A percentile compares a stretch with the other conserved stretches of the same genome.
phyloP scores from a whole-genome alignment of 2,113 vertebrate species.

The Atherinomorus stipes region DNA sequence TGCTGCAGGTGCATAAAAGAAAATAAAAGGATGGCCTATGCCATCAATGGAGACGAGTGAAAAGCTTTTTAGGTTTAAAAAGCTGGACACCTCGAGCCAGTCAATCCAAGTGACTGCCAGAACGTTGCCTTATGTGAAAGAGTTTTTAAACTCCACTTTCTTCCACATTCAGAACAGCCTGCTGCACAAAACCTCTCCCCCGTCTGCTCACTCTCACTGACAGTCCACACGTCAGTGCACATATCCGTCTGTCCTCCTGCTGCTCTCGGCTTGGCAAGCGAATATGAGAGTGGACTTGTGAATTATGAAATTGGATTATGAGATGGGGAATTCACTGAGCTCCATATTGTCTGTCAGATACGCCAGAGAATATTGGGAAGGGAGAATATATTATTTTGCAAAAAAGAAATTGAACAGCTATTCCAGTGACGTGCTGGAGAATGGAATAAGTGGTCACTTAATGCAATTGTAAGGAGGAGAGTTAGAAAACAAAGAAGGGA shows the following conservation, averaged over 20 bases:
- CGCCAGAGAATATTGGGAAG: constrained; percentile 45
- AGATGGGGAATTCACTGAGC: constrained; percentile 68
- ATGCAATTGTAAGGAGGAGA: background rate
- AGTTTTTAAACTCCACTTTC: constrained; percentile 31
- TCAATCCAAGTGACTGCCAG: constrained; percentile 15
- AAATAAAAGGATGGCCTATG: background rate
- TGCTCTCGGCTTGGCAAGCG: constrained; percentile 58
- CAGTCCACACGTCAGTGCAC: constrained; percentile 55
- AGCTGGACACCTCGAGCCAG: constrained; percentile 23
- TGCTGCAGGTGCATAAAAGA: constrained; percentile 1
- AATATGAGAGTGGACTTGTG: constrained; percentile 53
- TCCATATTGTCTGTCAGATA: constrained; percentile 64
- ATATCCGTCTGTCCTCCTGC: constrained; percentile 49
- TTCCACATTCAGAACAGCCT: constrained; percentile 32
- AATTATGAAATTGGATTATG: constrained; percentile 76
- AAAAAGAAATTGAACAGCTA: constrained; percentile 18
- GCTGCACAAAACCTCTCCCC: constrained; percentile 47
- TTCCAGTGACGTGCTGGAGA: constrained; percentile 24
- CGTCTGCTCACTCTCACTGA: constrained; percentile 52
- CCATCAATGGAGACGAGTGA: background rate
- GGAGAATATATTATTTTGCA: constrained; percentile 31
- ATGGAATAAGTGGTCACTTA: constrained; percentile 26
- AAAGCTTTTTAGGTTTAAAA: constrained; percentile 3
- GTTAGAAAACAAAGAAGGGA: background rate
- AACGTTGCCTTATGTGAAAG: constrained; percentile 19